Evolutionary conservation across 1,140 invertebrate species (phyloP).

Genomic region (Lycorma delicatula): DNA sequence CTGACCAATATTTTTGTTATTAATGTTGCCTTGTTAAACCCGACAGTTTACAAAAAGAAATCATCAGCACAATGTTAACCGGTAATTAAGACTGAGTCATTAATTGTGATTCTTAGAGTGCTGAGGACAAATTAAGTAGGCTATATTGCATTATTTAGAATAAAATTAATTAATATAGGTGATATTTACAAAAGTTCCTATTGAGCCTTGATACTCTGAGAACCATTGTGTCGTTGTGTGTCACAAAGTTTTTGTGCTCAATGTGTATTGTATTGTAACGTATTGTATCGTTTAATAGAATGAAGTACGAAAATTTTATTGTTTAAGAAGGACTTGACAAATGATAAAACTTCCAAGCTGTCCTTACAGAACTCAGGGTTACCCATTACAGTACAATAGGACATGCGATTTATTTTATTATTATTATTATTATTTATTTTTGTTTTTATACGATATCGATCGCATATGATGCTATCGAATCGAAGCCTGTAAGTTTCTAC

Average conservation of each 20-base stretch:
- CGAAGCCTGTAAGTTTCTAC: too few relatives aligned
- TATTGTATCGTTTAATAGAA: too few relatives aligned
- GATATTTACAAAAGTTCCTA: constrained; percentile 31
- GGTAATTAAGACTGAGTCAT: constrained; percentile 18
- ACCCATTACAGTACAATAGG: constrained; percentile 25
- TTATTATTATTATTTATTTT: too few relatives aligned
- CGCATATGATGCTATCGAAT: too few relatives aligned
- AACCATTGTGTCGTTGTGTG: constrained; percentile 24
- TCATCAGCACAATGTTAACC: constrained; percentile 13
- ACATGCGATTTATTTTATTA: neutral
- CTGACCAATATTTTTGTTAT: constrained; percentile 6
- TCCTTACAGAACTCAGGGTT: constrained; percentile 26
- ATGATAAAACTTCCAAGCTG: constrained; percentile 14
- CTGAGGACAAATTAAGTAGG: constrained; percentile 18
- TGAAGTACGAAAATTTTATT: too few relatives aligned
- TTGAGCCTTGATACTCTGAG: constrained; percentile 29
- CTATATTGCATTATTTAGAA: too few relatives aligned
- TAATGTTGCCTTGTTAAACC: constrained; percentile 16
- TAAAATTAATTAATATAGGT: constrained; percentile 24
- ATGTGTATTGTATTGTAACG: constrained; percentile 14
- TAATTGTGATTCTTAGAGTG: constrained; percentile 18
- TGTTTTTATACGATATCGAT: too few relatives aligned
- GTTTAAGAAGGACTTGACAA: neutral
- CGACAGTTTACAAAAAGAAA: constrained; percentile 3
- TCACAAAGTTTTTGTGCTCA: constrained; percentile 12